Evolutionary conservation across 1,140 invertebrate species (phyloP), one percentile per base, ranked within the genome.

Genomic region (Chionoecetes opilio): DNA sequence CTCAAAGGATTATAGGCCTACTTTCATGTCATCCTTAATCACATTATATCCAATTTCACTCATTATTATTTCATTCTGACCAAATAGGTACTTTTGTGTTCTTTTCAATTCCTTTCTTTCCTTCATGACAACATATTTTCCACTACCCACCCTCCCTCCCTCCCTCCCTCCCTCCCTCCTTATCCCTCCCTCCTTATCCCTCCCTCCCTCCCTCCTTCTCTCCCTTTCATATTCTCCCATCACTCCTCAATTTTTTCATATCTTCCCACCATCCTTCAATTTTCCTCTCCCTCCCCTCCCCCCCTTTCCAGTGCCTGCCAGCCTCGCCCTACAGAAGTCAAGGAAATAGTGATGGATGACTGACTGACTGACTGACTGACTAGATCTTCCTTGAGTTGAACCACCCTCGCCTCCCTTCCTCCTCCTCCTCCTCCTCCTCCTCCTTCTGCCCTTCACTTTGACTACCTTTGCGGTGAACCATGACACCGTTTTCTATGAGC

Each of bases 371-470:
- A 75, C 63, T 75, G 63, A 75, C 63, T 75, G 63, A 75, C 63
- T n/a, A 8, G 63, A 38, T 53, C n/a, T 91, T 90, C 35, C 35
- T 91, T 91, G 29, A 38, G 21, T 29, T 29, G 26, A n/a, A n/a
- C 53, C n/a, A 0, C 32, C 26, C 41, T 29, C 17, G n/a, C 88
- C 53, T 38, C 41, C 29, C 38, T 63, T 46, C 31, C 89, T 91
- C 46, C 26, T 63, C 88, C 41, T n/a, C 29, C 26, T 91, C 31
- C 41, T 63, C 41, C 38, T 63, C 21, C 32, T 34, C 32, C 29
- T 75, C 46, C 26, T 75, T 17, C 46, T 53, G 32, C 90, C 0
- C 90, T 63, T 46, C 89, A 53, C 41, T 41, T 91, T 91, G 35
- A 32, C 34, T 53, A 32, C 31, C 31, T 46, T 32, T 46, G 37